Evolutionary conservation across 2,113 vertebrate species (phyloP).

Genomic region (Sciurus niger): DNA sequence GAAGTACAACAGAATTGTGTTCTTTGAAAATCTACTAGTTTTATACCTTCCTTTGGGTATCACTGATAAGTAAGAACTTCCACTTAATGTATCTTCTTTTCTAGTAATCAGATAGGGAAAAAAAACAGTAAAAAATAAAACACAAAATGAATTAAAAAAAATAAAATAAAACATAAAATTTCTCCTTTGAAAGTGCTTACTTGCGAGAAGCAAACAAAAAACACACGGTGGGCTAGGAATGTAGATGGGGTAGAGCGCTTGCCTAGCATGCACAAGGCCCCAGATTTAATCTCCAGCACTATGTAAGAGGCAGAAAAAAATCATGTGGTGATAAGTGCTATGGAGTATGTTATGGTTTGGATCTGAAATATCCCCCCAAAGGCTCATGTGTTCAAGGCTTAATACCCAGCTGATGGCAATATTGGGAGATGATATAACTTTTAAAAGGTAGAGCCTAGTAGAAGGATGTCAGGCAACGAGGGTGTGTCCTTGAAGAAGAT

Average conservation of each 20-base stretch:
- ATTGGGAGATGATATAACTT: neutral
- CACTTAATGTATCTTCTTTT: constrained; percentile 21
- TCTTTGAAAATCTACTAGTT: neutral
- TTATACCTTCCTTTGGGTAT: neutral
- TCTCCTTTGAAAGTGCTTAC: neutral
- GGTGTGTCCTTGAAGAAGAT: neutral
- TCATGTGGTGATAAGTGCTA: neutral
- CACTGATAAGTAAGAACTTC: neutral
- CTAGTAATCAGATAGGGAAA: neutral
- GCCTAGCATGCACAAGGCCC: neutral
- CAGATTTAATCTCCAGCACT: neutral
- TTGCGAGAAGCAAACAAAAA: constrained; percentile 3
- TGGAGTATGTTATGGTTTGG: neutral
- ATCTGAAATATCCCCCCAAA: no score
- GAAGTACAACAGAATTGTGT: neutral
- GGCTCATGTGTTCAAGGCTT: neutral
- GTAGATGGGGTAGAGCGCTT: neutral
- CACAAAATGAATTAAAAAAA: neutral
- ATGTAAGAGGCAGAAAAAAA: neutral
- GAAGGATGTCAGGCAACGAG: neutral
- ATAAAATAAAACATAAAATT: constrained; percentile 15
- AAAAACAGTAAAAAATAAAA: constrained; percentile 26
- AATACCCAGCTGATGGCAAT: no score
- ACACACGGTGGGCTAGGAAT: neutral
- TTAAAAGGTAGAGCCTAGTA: neutral